phyloP scores from a whole-genome alignment of 2,797 vertebrate species.

The Sebastes steindachneri region DNA sequence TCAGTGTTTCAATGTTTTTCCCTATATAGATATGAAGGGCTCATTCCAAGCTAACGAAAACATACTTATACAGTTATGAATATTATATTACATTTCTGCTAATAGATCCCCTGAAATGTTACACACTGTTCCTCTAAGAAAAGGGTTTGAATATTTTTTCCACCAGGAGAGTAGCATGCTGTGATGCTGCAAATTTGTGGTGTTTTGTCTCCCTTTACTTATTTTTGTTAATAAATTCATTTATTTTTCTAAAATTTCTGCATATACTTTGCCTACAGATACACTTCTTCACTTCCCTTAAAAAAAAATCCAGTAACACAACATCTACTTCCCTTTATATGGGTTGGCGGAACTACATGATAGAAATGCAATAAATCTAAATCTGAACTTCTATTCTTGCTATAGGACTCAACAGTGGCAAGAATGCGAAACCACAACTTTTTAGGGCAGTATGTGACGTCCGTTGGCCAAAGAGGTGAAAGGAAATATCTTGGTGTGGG shows the following conservation, averaged over 20 bases:
- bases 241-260: not conserved
- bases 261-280: not conserved
- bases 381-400: conserved; percentile 7
- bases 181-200: not conserved
- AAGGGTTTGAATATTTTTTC: not conserved
- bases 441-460: conserved; percentile 83
- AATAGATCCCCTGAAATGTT: too few relatives aligned
- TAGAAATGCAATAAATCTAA: not conserved
- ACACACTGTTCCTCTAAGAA: not conserved
- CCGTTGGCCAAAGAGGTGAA: conserved; percentile 84
- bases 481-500: conserved; percentile 81
- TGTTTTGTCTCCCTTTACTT: not conserved
- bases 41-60: too few relatives aligned
- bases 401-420: conserved; percentile 9
- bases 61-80: too few relatives aligned
- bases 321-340: not conserved
- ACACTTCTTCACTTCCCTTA: not conserved
- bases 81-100: too few relatives aligned
- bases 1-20: too few relatives aligned
- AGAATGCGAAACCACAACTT: conserved; percentile 74
- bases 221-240: not conserved
- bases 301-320: not conserved
- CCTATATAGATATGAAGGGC: too few relatives aligned
- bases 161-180: not conserved
- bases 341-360: not conserved